Conservation (phyloP, 2,888 invertebrate genomes). For the Drosophila mimetica region DNA sequence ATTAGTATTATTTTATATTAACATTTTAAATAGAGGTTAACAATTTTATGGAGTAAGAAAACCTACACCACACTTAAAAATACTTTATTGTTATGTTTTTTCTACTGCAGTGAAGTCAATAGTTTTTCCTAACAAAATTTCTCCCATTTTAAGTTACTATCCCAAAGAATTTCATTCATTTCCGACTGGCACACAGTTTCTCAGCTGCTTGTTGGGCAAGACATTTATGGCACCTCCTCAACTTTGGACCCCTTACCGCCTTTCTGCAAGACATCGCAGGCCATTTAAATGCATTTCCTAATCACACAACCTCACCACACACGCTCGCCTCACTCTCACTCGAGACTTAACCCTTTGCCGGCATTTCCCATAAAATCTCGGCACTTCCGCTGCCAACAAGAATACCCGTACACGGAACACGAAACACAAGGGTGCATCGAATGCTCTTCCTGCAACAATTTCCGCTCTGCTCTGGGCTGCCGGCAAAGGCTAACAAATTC, state of each 20-base stretch:
- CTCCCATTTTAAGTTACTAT: neutral
- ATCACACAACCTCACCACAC: conserved; percentile 45
- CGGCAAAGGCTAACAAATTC: conserved; percentile 61
- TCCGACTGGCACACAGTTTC: neutral
- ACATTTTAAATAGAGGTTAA: no score
- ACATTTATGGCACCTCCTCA: conserved; percentile 32
- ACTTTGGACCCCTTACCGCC: neutral
- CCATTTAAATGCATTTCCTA: conserved; percentile 46
- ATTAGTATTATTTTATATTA: no score
- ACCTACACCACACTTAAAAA: no score
- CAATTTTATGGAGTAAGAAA: no score
- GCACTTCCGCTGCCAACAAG: conserved; percentile 58
- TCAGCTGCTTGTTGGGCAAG: conserved; percentile 2
- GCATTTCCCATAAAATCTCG: conserved; percentile 71
- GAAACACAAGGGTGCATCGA: conserved; percentile 49
- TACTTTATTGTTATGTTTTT: no score
- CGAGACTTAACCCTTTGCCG: conserved; percentile 60
- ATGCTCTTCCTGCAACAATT: conserved; percentile 75
- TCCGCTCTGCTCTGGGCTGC: conserved; percentile 57
- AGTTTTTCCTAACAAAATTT: neutral
- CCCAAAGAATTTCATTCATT: neutral
- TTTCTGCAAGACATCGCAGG: conserved; percentile 16
- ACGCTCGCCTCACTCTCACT: conserved; percentile 28
- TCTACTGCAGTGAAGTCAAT: no score
- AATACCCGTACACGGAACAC: conserved; percentile 19